Evolutionary conservation across 2,797 vertebrate species (phyloP), one percentile per base, ranked within the genome.

Genomic region (Tachyglossus aculeatus): DNA sequence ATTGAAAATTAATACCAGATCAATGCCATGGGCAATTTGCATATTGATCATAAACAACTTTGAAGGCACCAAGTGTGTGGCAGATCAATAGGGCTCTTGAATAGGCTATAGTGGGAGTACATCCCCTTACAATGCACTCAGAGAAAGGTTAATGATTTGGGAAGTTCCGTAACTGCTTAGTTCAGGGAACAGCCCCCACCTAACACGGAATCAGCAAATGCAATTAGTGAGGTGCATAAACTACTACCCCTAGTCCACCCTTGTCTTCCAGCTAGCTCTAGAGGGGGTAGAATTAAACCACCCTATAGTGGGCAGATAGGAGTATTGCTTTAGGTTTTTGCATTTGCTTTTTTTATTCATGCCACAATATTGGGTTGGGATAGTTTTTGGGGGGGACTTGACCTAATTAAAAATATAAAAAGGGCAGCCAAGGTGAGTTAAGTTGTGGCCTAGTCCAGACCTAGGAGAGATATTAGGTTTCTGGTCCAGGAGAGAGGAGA

Each of bases 1-100:
- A 99, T 99, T 99, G 98, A 99, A 99, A 99, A 99, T 99, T 98
- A 99, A 99, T 99, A 99, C 96, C 78, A 89, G 96, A 98, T 99
- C 97, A 93, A 99, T 99, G 95, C 94, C 85, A 91, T 65, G 88
- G 94, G 92, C 94, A 89, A 98, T 99, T 99, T 99, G 96, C 98
- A 99, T 99, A 99, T 99, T 98, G 98, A 99, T 98, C 96, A 98
- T 95, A 97, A 98, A 96, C 96, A 97, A 96, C 95, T 96, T 95
- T 91, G 95, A 97, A 98, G 96, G 96, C 96, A 97, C 95, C 93
- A 91, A 96, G 96, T 95, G 95, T 95, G 95, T 93, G 87, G 86
- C 85, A 90, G 92, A 98, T 99, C 97, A 95, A 99, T 99, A 94
- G 93, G 88, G 91, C 94, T 94, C 93, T 95, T 89, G 91, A 95